Conservation (phyloP, 1,140 invertebrate species). For the Coptotermes formosanus region DNA sequence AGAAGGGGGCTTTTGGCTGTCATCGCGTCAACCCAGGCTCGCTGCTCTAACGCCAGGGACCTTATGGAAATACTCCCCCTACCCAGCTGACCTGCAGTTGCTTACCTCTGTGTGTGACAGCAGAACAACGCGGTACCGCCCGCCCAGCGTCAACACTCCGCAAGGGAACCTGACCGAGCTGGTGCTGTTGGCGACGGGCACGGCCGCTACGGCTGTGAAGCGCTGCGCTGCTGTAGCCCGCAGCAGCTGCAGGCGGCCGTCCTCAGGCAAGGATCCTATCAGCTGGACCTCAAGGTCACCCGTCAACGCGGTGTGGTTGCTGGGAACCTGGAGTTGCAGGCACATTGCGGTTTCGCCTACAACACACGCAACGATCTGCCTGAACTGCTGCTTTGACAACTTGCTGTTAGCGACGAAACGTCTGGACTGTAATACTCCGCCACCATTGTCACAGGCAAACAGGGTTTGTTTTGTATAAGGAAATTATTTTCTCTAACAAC, state of each 20-base stretch:
- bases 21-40: too few relatives aligned
- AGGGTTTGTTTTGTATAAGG: too few relatives aligned
- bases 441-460: too few relatives aligned
- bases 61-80: too few relatives aligned
- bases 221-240: neutral
- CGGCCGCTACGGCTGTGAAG: neutral
- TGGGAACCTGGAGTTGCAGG: neutral
- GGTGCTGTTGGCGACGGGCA: neutral
- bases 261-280: neutral
- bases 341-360: neutral
- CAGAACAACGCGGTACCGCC: constrained; percentile 24
- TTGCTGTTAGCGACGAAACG: too few relatives aligned
- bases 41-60: too few relatives aligned
- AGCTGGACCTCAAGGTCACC: constrained; percentile 24
- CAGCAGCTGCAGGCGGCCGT: constrained; percentile 6
- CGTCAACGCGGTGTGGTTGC: neutral
- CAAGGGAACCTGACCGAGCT: constrained; percentile 1
- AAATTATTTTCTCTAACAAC: too few relatives aligned
- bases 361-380: neutral
- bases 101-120: neutral
- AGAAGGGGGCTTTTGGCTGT: too few relatives aligned
- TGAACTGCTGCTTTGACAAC: too few relatives aligned
- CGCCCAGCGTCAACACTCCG: neutral
- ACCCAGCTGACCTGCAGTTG: too few relatives aligned
- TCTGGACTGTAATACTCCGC: too few relatives aligned